These are phyloP conservation scores for Phorcus lineatus DNA, from an alignment of 2,888 invertebrate genomes.

Conservation along the genomic window DNA sequence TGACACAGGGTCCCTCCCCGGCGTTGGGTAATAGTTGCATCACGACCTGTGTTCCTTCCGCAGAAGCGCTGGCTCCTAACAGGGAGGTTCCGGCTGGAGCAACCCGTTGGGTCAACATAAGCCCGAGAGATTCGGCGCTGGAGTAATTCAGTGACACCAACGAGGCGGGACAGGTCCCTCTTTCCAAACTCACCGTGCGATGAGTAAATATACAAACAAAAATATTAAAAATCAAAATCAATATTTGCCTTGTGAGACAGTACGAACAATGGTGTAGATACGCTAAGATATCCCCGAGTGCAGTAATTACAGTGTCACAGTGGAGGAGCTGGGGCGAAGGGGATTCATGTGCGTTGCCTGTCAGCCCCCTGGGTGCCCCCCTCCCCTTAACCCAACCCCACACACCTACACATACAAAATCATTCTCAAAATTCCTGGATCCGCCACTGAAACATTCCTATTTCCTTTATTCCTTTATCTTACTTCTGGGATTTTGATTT, in stretches of 20 bases:
- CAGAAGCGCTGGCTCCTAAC: neutral
- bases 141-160: neutral
- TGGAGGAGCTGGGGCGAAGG: no score
- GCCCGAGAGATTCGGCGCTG: neutral
- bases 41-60: neutral
- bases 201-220: neutral
- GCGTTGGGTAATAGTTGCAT: neutral
- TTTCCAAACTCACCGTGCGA: neutral
- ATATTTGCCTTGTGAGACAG: neutral
- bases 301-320: no score
- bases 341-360: no score
- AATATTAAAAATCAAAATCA: constrained; percentile 8
- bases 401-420: no score
- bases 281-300: no score
- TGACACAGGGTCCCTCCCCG: neutral
- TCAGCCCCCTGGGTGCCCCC: no score
- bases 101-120: neutral
- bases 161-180: neutral
- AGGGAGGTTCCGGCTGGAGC: neutral
- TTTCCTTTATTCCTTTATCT: no score
- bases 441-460: no score
- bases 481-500: no score
- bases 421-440: no score
- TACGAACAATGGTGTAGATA: no score
- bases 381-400: no score